A percentile compares a stretch with the other conserved stretches of the same genome.
Conservation (phyloP, 2,797 vertebrate genomes). For the Diplodus puntazzo region DNA sequence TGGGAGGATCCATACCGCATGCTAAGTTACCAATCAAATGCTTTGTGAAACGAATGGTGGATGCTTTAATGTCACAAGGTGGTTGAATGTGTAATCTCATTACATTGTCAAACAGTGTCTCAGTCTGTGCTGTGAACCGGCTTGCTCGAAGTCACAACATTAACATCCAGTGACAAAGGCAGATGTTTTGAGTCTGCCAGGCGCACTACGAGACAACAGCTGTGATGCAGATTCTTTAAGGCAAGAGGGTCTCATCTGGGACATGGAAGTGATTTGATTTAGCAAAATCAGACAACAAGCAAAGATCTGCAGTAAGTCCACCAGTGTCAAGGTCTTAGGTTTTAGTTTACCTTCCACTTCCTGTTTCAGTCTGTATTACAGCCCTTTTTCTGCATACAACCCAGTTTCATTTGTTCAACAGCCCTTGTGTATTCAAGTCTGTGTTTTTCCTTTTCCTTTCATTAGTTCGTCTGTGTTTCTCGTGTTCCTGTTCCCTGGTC, state of each 20-base stretch:
- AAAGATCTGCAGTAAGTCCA: background rate
- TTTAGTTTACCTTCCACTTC: too few relatives aligned
- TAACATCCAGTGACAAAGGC: background rate
- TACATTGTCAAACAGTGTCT: background rate
- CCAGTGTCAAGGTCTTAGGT: too few relatives aligned
- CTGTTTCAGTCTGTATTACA: too few relatives aligned
- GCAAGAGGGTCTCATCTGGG: constrained; percentile 18
- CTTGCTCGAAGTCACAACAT: constrained; percentile 18
- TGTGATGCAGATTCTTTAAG: constrained; percentile 3
- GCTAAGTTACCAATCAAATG: background rate
- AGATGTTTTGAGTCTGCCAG: constrained; percentile 21
- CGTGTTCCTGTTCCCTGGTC: too few relatives aligned
- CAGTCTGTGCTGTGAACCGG: background rate
- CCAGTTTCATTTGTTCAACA: too few relatives aligned
- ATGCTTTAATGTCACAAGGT: background rate
- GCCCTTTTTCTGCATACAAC: too few relatives aligned
- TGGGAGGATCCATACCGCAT: background rate
- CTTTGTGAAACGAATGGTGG: background rate
- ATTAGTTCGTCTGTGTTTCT: too few relatives aligned
- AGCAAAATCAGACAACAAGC: constrained; percentile 2
- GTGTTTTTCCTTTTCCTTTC: too few relatives aligned
- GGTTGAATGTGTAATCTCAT: background rate
- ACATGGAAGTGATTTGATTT: constrained; percentile 7
- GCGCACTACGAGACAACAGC: background rate
- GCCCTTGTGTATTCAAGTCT: too few relatives aligned